Conservation (phyloP, 2,797 vertebrate species). For the Martes flavigula region DNA sequence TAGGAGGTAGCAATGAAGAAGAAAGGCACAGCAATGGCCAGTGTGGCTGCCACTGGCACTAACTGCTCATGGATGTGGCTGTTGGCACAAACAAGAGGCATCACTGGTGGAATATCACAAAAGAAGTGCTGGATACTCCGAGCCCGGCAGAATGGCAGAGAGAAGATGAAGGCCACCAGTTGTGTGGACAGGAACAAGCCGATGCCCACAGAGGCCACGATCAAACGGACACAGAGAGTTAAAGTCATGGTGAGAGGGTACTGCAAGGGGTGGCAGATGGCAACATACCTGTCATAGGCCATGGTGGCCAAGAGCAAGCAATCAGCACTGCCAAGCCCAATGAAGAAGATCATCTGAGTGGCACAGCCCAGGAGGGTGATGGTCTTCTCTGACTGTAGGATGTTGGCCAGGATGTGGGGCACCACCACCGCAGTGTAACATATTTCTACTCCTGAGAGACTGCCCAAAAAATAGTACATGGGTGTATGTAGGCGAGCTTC, state of each 20-base stretch:
- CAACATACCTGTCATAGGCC: conserved; percentile 77
- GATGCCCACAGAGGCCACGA: conserved; percentile 45
- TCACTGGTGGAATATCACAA: conserved; percentile 73
- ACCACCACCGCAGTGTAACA: conserved; percentile 73
- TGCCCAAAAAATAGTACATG: conserved; percentile 77
- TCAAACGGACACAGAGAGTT: conserved; percentile 53
- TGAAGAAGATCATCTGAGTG: conserved; percentile 74
- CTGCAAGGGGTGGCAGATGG: conserved; percentile 69
- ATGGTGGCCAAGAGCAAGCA: conserved; percentile 77
- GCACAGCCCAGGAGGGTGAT: conserved; percentile 69
- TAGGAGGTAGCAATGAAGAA: conserved; percentile 73
- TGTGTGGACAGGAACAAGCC: conserved; percentile 73
- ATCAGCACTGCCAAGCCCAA: conserved; percentile 67
- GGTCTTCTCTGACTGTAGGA: background rate
- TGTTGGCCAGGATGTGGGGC: conserved; percentile 67
- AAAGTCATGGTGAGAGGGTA: conserved; percentile 69
- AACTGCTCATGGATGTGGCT: conserved; percentile 62
- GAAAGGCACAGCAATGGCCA: conserved; percentile 73
- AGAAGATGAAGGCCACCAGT: conserved; percentile 67
- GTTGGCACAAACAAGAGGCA: conserved; percentile 53
- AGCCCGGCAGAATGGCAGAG: conserved; percentile 71
- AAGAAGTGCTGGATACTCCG: conserved; percentile 73
- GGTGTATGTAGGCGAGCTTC: conserved; percentile 65
- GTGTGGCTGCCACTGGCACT: conserved; percentile 50
- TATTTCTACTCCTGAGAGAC: conserved; percentile 71